phyloP scores from a whole-genome alignment of 2,797 vertebrate genomes.

The Peromyscus melanophrys region DNA sequence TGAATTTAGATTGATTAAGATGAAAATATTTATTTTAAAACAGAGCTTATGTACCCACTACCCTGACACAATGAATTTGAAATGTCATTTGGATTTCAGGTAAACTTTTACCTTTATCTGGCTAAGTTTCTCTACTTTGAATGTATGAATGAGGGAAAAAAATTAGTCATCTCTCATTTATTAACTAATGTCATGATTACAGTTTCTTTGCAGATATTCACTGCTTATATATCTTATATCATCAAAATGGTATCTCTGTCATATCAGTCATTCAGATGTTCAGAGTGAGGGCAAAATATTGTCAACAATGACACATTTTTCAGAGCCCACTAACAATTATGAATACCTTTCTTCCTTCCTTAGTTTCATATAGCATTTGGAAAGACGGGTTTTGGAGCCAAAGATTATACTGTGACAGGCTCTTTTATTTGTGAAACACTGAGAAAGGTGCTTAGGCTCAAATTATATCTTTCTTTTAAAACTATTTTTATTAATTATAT shows the following conservation, averaged over 20 bases:
- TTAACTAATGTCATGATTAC: not conserved
- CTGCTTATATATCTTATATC: not conserved
- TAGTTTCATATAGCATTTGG: not conserved
- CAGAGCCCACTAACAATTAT: not conserved
- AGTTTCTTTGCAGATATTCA: not conserved
- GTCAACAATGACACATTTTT: not conserved
- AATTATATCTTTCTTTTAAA: not conserved
- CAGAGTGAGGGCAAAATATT: not conserved
- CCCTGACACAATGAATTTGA: not conserved
- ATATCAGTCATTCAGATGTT: not conserved
- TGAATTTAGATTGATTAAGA: not conserved
- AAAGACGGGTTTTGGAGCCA: not conserved
- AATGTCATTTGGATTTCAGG: not conserved
- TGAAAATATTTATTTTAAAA: not conserved
- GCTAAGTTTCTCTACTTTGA: not conserved
- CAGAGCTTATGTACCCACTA: not conserved
- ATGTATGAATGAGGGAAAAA: not conserved
- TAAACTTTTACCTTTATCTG: not conserved
- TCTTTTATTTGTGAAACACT: not conserved
- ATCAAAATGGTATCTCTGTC: not conserved
- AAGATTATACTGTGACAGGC: not conserved
- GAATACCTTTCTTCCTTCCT: not conserved
- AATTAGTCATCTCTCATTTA: not conserved
- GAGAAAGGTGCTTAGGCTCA: not conserved
- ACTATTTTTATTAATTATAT: not conserved